Percentiles rank a stretch among this genome's conserved stretches.
Evolutionary conservation across 2,113 vertebrate species (phyloP).

Genomic region (Spea multiplicata): DNA sequence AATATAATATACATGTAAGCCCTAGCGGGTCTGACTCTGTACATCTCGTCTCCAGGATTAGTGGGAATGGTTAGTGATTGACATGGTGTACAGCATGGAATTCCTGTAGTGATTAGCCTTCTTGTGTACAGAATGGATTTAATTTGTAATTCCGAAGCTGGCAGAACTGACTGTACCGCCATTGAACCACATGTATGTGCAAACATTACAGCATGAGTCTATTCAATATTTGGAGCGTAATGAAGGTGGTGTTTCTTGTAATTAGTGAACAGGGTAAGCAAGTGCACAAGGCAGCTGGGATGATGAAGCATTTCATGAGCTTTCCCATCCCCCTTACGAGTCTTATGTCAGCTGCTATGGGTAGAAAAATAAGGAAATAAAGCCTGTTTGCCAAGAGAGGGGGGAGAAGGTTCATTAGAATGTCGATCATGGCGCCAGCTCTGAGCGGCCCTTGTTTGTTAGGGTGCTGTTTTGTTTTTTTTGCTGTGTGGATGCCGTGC

Average conservation of each 20-base stretch:
- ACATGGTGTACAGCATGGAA: too few species aligned
- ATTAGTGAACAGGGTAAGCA: conserved; percentile 4
- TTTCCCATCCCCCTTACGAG: neutral
- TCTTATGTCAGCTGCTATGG: neutral
- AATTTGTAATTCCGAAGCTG: too few species aligned
- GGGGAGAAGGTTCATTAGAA: conserved; percentile 36
- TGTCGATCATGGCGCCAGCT: conserved; percentile 21
- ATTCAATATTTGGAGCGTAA: neutral
- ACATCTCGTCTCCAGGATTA: too few species aligned
- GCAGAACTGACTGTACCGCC: too few species aligned
- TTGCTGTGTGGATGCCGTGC: conserved; percentile 27
- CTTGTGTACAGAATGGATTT: too few species aligned
- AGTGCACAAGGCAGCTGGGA: neutral
- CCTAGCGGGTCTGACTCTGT: too few species aligned
- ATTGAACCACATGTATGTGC: neutral
- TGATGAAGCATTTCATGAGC: conserved; percentile 8
- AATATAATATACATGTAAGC: too few species aligned
- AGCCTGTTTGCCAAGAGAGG: neutral
- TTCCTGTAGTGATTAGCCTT: too few species aligned
- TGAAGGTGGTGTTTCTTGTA: neutral
- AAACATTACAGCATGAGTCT: neutral
- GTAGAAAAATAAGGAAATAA: neutral
- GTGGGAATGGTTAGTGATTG: too few species aligned
- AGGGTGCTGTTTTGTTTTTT: conserved; percentile 41
- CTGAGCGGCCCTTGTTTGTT: conserved; percentile 29